Percentiles rank a stretch among this genome's conserved stretches.
phyloP scores from a whole-genome alignment of 1,140 invertebrate genomes.

The Camponotus vicinus region DNA sequence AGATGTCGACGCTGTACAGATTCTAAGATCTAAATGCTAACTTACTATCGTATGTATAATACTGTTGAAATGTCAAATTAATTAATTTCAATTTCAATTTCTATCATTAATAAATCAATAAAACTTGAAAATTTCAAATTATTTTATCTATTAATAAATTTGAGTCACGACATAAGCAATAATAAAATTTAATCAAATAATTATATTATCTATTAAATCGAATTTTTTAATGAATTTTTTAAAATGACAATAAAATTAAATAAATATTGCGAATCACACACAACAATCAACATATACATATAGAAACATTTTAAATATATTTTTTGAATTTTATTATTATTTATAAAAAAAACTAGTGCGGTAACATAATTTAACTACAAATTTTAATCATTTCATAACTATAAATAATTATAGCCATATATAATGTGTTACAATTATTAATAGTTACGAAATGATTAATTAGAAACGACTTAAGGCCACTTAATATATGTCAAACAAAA shows the following conservation, averaged over 20 bases:
- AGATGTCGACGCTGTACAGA: conserved; percentile 68
- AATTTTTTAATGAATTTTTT: neutral
- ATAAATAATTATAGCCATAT: too few relatives aligned
- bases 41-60: conserved; percentile 12
- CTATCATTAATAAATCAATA: neutral
- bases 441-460: conserved; percentile 20
- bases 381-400: too few relatives aligned
- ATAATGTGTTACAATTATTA: neutral
- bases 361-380: neutral
- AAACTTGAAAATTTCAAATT: neutral
- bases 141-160: conserved; percentile 1
- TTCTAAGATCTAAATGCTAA: conserved; percentile 23
- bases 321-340: neutral
- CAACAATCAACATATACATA: neutral
- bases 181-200: neutral
- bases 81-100: neutral
- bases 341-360: neutral
- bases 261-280: neutral
- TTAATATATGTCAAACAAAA: conserved; percentile 14
- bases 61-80: conserved; percentile 2
- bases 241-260: neutral
- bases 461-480: neutral
- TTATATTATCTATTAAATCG: neutral
- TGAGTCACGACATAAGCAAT: neutral
- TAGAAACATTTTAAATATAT: neutral